phyloP scores from a whole-genome alignment of 2,113 vertebrate species.

The Saguinus imperator region DNA sequence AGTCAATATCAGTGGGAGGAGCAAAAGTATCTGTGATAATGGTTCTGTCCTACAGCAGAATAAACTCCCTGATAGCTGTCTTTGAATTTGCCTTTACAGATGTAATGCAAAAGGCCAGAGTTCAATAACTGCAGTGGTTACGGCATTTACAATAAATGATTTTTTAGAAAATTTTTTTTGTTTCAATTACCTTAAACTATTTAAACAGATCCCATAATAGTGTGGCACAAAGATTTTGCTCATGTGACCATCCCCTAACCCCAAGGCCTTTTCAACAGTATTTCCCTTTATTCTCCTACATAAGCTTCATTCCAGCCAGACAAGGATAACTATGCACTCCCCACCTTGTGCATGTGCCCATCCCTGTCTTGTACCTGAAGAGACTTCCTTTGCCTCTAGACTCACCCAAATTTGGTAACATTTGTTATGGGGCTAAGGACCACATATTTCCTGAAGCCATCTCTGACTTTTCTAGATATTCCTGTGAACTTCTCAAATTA shows the following conservation, averaged over 20 bases:
- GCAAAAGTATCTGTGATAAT: accelerated
- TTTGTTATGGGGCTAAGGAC: not conserved
- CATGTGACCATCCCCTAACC: not conserved
- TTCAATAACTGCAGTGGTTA: not conserved
- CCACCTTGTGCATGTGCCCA: not conserved
- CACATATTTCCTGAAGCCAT: not conserved
- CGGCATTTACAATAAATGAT: not conserved
- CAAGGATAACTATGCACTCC: not conserved
- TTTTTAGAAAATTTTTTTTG: not conserved
- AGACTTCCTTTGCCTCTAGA: not conserved
- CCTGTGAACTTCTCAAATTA: not conserved
- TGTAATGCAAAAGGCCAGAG: not conserved
- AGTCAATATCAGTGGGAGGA: not conserved
- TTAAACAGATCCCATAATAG: not conserved
- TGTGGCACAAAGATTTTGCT: not conserved
- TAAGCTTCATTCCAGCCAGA: not conserved
- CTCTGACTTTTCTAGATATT: not conserved
- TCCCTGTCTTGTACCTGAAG: not conserved
- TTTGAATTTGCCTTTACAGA: not conserved
- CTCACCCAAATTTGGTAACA: not conserved
- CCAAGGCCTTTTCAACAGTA: not conserved
- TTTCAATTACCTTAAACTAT: not conserved
- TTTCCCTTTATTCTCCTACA: not conserved
- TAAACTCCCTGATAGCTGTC: not conserved
- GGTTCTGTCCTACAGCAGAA: not conserved